phyloP scores from a whole-genome alignment of 2,113 vertebrate species.

The Marcusenius ussheri region DNA sequence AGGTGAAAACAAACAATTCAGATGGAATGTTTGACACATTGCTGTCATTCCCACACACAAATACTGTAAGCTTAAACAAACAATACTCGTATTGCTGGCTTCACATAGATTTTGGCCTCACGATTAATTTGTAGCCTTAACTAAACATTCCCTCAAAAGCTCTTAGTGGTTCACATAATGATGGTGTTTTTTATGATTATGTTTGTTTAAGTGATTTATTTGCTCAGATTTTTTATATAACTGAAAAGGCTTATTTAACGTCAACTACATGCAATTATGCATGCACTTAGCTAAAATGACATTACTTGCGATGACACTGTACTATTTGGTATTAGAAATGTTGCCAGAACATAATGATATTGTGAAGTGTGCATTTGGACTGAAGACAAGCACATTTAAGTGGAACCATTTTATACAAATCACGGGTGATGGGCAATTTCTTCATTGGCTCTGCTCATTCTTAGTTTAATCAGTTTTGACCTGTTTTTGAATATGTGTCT shows the following conservation, averaged over 20 bases:
- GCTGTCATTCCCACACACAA: constrained; percentile 3
- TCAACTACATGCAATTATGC: constrained; percentile 4
- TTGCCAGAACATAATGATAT: background rate
- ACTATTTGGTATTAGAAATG: background rate
- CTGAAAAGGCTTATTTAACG: background rate
- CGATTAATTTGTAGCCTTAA: background rate
- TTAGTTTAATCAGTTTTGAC: background rate
- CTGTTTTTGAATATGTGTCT: background rate
- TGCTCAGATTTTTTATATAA: background rate
- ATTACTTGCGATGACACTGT: background rate
- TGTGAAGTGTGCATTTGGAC: background rate
- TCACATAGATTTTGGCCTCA: background rate
- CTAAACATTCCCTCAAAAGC: background rate
- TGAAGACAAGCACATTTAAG: background rate
- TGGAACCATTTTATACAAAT: background rate
- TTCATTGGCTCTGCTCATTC: background rate
- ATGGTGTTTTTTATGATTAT: background rate
- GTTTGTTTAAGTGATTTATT: background rate
- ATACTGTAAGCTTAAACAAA: background rate
- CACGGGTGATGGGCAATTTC: background rate
- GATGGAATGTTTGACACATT: background rate
- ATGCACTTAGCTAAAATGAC: background rate
- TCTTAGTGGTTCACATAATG: background rate
- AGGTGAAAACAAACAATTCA: background rate
- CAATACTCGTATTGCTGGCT: background rate